These are phyloP conservation scores for Myocastor coypus DNA, from an alignment of 2,113 vertebrate species.

Conservation along the genomic window DNA sequence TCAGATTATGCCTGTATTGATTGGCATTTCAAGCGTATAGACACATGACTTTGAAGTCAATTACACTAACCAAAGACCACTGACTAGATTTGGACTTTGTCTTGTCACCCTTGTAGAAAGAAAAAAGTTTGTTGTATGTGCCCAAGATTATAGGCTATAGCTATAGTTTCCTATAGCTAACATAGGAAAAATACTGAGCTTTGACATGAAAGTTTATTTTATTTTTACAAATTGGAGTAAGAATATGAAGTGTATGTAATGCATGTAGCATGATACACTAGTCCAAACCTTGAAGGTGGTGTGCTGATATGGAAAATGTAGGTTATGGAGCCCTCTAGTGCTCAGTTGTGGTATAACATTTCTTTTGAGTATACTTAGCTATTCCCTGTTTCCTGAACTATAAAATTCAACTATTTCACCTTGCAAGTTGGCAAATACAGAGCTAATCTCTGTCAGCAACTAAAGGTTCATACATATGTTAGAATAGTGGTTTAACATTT, in stretches of 20 bases:
- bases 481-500: background rate
- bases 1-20: background rate
- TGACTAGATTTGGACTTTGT: background rate
- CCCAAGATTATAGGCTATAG: background rate
- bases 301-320: background rate
- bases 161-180: too few species aligned
- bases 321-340: conserved; percentile 68
- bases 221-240: background rate
- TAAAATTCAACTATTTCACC: conserved; percentile 30
- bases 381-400: background rate
- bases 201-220: background rate
- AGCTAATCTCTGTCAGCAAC: background rate
- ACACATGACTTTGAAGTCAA: background rate
- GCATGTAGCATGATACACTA: background rate
- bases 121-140: background rate
- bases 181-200: background rate
- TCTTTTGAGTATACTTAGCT: background rate
- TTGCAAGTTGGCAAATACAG: background rate
- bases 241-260: background rate
- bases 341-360: background rate
- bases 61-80: background rate
- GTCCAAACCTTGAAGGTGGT: background rate
- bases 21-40: background rate
- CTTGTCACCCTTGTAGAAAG: background rate
- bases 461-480: background rate